Conservation (phyloP, 2,113 vertebrate genomes). For the Mesitornis unicolor region DNA sequence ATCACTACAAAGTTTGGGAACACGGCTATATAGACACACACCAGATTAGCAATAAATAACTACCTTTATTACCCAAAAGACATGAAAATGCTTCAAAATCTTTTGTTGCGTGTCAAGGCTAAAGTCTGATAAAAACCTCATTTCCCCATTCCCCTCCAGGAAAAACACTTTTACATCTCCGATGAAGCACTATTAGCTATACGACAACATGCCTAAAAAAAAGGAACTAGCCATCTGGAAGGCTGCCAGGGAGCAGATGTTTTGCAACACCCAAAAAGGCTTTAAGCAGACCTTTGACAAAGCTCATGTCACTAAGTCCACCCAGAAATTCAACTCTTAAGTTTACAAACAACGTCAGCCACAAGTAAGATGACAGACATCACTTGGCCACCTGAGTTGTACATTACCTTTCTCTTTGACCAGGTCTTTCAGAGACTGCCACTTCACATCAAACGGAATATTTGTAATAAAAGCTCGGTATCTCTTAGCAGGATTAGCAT, state of each 20-base stretch:
- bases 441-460: slow-evolving; percentile 97
- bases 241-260: background rate
- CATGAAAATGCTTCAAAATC: slow-evolving; percentile 5
- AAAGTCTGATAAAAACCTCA: background rate
- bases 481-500: slow-evolving; percentile 86
- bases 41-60: background rate
- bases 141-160: background rate
- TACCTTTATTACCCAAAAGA: background rate
- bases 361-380: slow-evolving; percentile 51
- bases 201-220: slow-evolving; percentile 14
- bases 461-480: slow-evolving; percentile 97
- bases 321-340: slow-evolving; percentile 30
- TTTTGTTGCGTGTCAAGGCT: background rate
- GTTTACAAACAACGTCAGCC: slow-evolving; percentile 28
- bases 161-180: background rate
- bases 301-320: background rate
- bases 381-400: slow-evolving; percentile 36
- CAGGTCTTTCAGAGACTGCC: slow-evolving; percentile 96
- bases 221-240: background rate
- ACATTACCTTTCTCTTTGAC: slow-evolving; percentile 98
- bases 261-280: background rate
- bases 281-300: background rate
- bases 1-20: background rate
- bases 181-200: background rate
- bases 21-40: background rate